Conservation (phyloP, 2,888 invertebrate genomes). For the Neocrepidodera transversa region DNA sequence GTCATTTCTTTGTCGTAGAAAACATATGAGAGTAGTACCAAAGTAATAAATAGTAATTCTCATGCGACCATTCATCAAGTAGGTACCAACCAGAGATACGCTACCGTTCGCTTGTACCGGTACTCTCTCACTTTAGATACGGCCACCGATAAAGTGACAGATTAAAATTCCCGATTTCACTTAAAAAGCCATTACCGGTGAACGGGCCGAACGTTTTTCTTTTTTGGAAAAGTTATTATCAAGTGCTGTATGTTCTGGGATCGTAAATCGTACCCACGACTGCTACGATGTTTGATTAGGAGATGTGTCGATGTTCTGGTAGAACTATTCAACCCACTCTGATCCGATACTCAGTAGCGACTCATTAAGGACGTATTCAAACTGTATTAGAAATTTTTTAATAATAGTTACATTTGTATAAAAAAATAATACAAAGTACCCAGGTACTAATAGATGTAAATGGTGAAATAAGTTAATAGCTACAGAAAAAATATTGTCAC, state of each 20-base stretch:
- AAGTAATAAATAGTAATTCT: conserved; percentile 46
- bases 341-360: conserved; percentile 7
- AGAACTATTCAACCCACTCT: conserved; percentile 11
- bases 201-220: conserved; percentile 42
- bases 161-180: conserved; percentile 43
- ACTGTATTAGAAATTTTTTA: too few species aligned
- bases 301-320: conserved; percentile 34
- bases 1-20: conserved; percentile 16
- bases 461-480: too few species aligned
- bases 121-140: conserved; percentile 28
- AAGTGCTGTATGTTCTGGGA: conserved; percentile 44
- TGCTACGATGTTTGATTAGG: conserved; percentile 43
- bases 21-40: conserved; percentile 40
- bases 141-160: conserved; percentile 39
- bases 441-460: too few species aligned
- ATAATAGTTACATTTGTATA: too few species aligned
- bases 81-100: conserved; percentile 42
- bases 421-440: too few species aligned
- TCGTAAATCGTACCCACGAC: conserved; percentile 52
- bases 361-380: background rate
- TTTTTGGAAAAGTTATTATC: conserved; percentile 50
- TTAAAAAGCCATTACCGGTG: conserved; percentile 46
- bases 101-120: conserved; percentile 41
- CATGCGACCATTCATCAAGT: conserved; percentile 48
- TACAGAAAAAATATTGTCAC: too few species aligned